A percentile compares a stretch with the other conserved stretches of the same genome.
These are phyloP conservation scores for Macrocentrus cingulum DNA, from an alignment of 1,140 invertebrate species.

Conservation along the genomic window DNA sequence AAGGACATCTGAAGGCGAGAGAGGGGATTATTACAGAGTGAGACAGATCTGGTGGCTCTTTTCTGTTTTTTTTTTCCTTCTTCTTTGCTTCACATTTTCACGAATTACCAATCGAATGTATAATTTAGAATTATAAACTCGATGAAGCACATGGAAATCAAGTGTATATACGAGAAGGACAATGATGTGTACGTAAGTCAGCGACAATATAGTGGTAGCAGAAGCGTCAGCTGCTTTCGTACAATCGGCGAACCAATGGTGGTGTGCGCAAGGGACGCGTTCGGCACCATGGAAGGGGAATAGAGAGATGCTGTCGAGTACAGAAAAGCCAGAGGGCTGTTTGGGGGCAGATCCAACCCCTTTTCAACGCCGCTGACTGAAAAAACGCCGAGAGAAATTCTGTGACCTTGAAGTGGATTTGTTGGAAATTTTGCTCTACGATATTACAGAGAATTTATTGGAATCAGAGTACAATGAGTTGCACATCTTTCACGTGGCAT, in stretches of 20 bases:
- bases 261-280: conserved; percentile 35
- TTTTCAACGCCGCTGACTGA: background rate
- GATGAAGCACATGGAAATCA: too few relatives aligned
- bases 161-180: too few relatives aligned
- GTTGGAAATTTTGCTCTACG: too few relatives aligned
- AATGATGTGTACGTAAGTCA: too few relatives aligned
- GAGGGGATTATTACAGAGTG: too few relatives aligned
- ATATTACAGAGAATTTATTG: too few relatives aligned
- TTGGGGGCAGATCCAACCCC: conserved; percentile 35
- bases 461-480: too few relatives aligned
- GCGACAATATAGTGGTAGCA: conserved; percentile 32
- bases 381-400: background rate
- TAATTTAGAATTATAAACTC: too few relatives aligned
- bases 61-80: too few relatives aligned
- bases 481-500: conserved; percentile 30
- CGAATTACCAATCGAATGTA: too few relatives aligned
- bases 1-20: conserved; percentile 9
- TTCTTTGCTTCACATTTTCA: too few relatives aligned
- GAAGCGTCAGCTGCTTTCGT: conserved; percentile 43
- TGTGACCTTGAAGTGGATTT: background rate
- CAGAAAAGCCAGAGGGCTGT: conserved; percentile 22
- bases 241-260: conserved; percentile 51
- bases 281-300: conserved; percentile 24
- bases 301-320: conserved; percentile 28
- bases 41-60: too few relatives aligned